These are phyloP conservation scores for Hypomesus transpacificus DNA, from an alignment of 2,113 vertebrate genomes.

Conservation along the genomic window DNA sequence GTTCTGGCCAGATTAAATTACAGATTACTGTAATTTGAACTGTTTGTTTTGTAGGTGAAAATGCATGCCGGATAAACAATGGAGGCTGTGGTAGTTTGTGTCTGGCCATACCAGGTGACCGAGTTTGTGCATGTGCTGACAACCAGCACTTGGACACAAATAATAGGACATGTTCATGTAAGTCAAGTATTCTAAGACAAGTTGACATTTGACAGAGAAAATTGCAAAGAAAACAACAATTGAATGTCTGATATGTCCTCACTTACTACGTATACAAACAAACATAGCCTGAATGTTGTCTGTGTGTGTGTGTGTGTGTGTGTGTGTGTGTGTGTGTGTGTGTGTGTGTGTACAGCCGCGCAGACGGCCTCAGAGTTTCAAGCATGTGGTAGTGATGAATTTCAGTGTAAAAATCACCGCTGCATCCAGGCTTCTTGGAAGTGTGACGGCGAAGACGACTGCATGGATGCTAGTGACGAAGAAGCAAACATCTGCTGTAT, in stretches of 20 bases:
- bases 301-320: conserved; percentile 7
- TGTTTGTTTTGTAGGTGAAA: conserved; percentile 70
- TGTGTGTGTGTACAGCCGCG: conserved; percentile 60
- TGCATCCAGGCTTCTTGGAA: conserved; percentile 82
- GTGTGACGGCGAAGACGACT: conserved; percentile 84
- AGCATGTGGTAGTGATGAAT: conserved; percentile 75
- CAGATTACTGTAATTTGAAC: not conserved
- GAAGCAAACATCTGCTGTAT: conserved; percentile 74
- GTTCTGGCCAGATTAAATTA: no score
- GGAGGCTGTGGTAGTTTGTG: conserved; percentile 82
- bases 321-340: conserved; percentile 1
- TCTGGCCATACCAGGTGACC: conserved; percentile 78
- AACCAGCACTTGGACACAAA: conserved; percentile 80
- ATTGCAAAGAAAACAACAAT: no score
- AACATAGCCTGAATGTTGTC: not conserved
- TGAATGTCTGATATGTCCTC: not conserved
- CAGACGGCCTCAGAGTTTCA: conserved; percentile 61
- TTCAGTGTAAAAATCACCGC: conserved; percentile 78
- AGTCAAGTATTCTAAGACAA: conserved; percentile 33
- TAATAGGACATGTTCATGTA: conserved; percentile 78
- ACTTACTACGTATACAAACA: no score
- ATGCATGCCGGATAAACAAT: conserved; percentile 79
- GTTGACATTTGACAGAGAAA: not conserved
- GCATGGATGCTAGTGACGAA: conserved; percentile 83
- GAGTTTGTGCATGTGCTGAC: conserved; percentile 83